phyloP scores from a whole-genome alignment of 2,888 invertebrate genomes.

The Coelopa pilipes region DNA sequence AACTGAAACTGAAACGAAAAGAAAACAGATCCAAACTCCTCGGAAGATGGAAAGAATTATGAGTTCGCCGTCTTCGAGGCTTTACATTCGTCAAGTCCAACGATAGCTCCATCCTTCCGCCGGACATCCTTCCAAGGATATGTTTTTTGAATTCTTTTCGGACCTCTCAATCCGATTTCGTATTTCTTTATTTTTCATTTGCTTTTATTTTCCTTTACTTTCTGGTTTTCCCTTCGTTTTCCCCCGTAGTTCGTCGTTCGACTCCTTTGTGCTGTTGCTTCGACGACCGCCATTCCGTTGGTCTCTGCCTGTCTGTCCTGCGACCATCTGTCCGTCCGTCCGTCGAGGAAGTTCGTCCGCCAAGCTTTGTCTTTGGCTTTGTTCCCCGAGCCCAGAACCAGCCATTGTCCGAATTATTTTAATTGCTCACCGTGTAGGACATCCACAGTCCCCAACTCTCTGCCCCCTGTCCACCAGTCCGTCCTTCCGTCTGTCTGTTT shows the following conservation, averaged over 20 bases:
- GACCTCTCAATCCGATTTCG: background rate
- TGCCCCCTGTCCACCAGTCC: background rate
- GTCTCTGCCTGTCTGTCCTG: background rate
- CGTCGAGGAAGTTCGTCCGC: background rate
- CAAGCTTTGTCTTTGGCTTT: background rate
- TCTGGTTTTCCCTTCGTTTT: background rate
- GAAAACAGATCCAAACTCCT: too few species aligned
- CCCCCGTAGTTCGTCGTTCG: background rate
- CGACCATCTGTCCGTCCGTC: background rate
- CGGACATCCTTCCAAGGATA: too few species aligned
- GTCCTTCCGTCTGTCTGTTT: background rate
- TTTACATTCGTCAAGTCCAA: too few species aligned
- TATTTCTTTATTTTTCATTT: too few species aligned
- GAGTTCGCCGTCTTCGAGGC: too few species aligned
- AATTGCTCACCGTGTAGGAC: constrained; percentile 43
- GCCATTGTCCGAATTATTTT: constrained; percentile 51
- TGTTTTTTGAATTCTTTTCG: background rate
- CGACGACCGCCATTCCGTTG: too few species aligned
- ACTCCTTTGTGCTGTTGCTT: too few species aligned
- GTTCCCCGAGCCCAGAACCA: background rate
- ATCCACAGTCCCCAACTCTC: background rate
- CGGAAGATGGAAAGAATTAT: too few species aligned
- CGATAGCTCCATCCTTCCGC: too few species aligned
- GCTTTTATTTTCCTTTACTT: too few species aligned
- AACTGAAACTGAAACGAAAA: background rate